A percentile compares a stretch with the other conserved stretches of the same genome.
phyloP scores from a whole-genome alignment of 1,140 invertebrate genomes.

The Dreissena polymorpha region DNA sequence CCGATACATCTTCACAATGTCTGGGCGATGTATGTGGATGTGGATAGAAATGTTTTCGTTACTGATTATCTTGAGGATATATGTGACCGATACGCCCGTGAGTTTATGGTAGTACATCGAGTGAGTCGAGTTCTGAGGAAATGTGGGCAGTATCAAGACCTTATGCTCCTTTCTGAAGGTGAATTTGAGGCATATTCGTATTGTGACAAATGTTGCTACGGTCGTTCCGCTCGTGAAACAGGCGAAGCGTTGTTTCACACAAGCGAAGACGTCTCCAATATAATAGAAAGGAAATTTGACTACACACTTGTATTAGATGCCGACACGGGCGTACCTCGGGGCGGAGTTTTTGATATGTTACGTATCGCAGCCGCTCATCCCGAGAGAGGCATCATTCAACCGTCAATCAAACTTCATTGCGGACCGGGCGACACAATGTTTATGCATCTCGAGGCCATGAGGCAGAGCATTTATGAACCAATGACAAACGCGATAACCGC shows the following conservation, averaged over 20 bases:
- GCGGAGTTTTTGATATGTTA: conserved; percentile 46
- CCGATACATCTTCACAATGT: conserved; percentile 44
- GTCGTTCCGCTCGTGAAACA: conserved; percentile 31
- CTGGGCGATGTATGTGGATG: conserved; percentile 53
- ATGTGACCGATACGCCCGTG: conserved; percentile 46
- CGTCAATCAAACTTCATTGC: conserved; percentile 54
- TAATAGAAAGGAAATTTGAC: conserved; percentile 59
- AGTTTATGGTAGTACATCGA: conserved; percentile 58
- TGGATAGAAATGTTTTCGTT: conserved; percentile 44
- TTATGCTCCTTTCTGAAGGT: conserved; percentile 57
- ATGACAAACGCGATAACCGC: conserved; percentile 70
- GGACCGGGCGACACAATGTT: conserved; percentile 66
- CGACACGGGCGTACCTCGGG: conserved; percentile 51
- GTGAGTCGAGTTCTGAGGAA: conserved; percentile 56
- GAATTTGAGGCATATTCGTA: conserved; percentile 55
- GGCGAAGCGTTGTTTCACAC: conserved; percentile 55
- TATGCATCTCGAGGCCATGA: conserved; percentile 72
- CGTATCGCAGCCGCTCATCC: conserved; percentile 56
- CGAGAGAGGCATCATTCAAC: conserved; percentile 55
- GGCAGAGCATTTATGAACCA: conserved; percentile 72
- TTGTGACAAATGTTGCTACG: conserved; percentile 50
- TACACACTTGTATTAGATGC: conserved; percentile 56
- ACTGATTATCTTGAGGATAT: conserved; percentile 50
- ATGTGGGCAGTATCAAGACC: conserved; percentile 60
- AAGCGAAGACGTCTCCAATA: conserved; percentile 52